Conservation (phyloP, 1,140 invertebrate species). For the Episyrphus balteatus region DNA sequence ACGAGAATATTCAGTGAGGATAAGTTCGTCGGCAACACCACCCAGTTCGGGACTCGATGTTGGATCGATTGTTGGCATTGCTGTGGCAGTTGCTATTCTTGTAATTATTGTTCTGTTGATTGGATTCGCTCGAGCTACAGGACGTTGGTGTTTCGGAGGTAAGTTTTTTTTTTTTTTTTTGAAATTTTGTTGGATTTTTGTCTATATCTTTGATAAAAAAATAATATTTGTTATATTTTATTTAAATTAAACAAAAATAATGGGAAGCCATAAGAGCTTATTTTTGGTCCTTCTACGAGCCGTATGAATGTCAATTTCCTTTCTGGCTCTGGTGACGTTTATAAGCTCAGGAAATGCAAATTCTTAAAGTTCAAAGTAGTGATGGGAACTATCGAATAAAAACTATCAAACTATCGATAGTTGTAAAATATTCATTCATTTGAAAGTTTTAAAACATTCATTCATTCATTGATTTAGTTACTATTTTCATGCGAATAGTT, state of each 20-base stretch:
- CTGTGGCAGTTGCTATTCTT: conserved; percentile 53
- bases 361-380: too few species aligned
- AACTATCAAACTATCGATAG: too few species aligned
- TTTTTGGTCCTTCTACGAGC: too few species aligned
- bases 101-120: conserved; percentile 52
- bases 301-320: too few species aligned
- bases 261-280: conserved; percentile 1
- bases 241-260: conserved; percentile 2
- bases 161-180: conserved; percentile 36
- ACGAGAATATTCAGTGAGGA: conserved; percentile 48
- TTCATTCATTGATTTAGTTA: too few species aligned
- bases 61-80: conserved; percentile 63
- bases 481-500: too few species aligned
- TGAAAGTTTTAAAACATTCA: too few species aligned
- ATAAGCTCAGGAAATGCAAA: too few species aligned
- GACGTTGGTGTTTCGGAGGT: conserved; percentile 75
- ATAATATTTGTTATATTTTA: conserved; percentile 6
- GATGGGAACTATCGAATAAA: too few species aligned
- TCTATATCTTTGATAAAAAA: background rate
- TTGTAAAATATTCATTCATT: too few species aligned
- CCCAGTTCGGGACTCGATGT: conserved; percentile 55
- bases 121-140: conserved; percentile 64
- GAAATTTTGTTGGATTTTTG: background rate
- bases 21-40: conserved; percentile 43
- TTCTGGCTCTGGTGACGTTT: too few species aligned